phyloP scores from a whole-genome alignment of 92 coral and sea anemone species.

The Heteractis magnifica region DNA sequence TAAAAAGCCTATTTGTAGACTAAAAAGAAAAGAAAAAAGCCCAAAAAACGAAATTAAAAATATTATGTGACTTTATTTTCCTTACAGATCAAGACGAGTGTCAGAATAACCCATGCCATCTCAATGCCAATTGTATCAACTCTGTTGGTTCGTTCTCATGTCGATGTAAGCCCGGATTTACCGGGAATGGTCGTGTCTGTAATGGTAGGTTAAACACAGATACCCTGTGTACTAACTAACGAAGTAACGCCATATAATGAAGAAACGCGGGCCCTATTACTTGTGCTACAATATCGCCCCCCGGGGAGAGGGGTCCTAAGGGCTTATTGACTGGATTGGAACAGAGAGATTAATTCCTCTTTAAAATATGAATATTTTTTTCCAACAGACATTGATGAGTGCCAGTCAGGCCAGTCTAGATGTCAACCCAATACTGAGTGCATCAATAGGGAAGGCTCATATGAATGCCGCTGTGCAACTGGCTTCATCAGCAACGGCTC shows the following conservation, averaged over 20 bases:
- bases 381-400: constrained; percentile 62
- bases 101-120: constrained; percentile 35
- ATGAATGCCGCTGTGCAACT: constrained; percentile 57
- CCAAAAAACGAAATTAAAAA: not conserved
- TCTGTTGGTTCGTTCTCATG: constrained; percentile 73
- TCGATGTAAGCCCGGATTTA: constrained; percentile 69
- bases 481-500: constrained; percentile 61
- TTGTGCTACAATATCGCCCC: no score
- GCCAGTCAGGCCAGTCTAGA: constrained; percentile 32
- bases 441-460: constrained; percentile 60
- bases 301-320: no score
- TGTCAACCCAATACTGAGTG: constrained; percentile 67
- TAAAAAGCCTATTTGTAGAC: not conserved
- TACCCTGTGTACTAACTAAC: no score
- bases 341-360: no score
- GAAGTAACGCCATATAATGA: no score
- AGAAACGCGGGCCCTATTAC: no score
- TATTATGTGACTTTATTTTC: no score
- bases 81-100: constrained; percentile 43
- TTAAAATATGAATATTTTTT: not conserved
- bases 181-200: constrained; percentile 57
- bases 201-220: constrained; percentile 2
- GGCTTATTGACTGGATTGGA: no score
- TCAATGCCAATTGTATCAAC: constrained; percentile 55
- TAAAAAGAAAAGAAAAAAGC: not conserved